Evolutionary conservation across 2,888 invertebrate species (phyloP).

Genomic region (Tridacna gigas): DNA sequence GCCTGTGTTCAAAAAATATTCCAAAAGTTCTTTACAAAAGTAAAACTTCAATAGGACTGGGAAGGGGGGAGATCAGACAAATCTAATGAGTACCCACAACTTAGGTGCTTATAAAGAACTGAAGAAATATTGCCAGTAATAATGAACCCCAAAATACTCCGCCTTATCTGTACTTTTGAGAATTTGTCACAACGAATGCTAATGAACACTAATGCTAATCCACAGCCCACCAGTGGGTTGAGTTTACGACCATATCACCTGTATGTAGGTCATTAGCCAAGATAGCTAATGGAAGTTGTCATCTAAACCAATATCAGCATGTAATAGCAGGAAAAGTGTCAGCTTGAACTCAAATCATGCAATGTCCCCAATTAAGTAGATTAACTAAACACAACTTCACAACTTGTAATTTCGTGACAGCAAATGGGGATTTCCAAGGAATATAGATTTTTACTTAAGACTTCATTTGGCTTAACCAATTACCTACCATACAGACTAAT

Average conservation of each 20-base stretch:
- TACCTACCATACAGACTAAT: no score
- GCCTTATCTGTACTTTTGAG: no score
- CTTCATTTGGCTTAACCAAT: not conserved
- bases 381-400: not conserved
- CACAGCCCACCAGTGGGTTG: not conserved
- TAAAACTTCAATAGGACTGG: no score
- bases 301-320: constrained; percentile 19
- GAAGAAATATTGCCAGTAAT: no score
- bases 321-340: constrained; percentile 22
- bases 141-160: no score
- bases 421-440: not conserved
- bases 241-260: constrained; percentile 12
- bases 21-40: no score
- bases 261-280: constrained; percentile 9
- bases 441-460: constrained; percentile 9
- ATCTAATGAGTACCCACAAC: no score
- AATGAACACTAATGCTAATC: no score
- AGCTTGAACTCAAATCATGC: constrained; percentile 16
- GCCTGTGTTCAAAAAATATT: no score
- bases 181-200: no score
- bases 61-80: no score
- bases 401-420: constrained; percentile 2
- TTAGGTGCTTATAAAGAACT: no score
- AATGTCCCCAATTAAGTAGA: constrained; percentile 15
- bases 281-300: constrained; percentile 21